A percentile compares a stretch with the other conserved stretches of the same genome.
These are phyloP conservation scores for Ardeotis arabs DNA, from an alignment of 2,113 vertebrate genomes.

Conservation along the genomic window DNA sequence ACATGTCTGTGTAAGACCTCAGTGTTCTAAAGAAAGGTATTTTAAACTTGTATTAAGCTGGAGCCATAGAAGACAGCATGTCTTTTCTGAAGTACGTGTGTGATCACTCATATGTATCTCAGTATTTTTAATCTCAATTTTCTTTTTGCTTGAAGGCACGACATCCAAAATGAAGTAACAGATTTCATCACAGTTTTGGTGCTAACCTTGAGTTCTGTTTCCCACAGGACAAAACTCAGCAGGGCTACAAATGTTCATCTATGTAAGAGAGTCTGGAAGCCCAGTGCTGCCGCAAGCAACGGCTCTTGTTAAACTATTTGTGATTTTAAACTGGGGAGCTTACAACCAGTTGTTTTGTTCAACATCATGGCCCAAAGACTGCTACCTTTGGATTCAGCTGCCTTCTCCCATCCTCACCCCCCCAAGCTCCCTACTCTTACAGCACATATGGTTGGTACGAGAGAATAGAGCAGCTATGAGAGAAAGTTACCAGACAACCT, in stretches of 20 bases:
- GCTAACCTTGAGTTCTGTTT: conserved; percentile 22
- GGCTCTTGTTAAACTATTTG: neutral
- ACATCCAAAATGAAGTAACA: neutral
- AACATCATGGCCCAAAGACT: neutral
- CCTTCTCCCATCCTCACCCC: neutral
- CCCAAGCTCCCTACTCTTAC: neutral
- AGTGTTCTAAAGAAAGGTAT: neutral
- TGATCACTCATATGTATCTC: neutral
- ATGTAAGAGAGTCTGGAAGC: neutral
- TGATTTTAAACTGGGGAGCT: neutral
- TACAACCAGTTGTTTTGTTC: neutral
- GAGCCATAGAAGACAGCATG: neutral
- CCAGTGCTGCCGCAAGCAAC: neutral
- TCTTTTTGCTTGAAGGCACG: neutral
- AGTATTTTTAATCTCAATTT: neutral
- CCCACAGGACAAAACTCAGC: conserved; percentile 1
- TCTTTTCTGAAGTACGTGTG: neutral
- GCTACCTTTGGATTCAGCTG: neutral
- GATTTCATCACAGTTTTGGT: neutral
- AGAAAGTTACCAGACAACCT: neutral
- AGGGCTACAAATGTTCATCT: neutral
- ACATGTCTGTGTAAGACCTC: neutral
- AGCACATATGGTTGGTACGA: neutral
- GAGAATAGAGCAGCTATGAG: neutral
- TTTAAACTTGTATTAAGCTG: neutral